These are phyloP conservation scores for Epinephelus coioides DNA, from an alignment of 2,797 vertebrate species.

Conservation along the genomic window DNA sequence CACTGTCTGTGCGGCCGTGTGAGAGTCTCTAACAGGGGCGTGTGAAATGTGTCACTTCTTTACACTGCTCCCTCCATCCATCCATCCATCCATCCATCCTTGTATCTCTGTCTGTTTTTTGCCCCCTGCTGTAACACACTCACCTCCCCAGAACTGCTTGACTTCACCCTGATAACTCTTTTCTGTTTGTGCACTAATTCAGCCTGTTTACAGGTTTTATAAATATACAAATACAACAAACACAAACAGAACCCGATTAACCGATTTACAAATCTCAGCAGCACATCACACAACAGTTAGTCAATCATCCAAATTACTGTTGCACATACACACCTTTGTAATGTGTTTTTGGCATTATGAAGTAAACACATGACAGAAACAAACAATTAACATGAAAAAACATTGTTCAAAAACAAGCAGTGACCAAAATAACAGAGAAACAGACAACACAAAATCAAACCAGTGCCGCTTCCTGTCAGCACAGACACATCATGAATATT, in stretches of 20 bases:
- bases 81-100: slow-evolving; percentile 18
- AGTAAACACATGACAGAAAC: background rate
- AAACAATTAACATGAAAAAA: background rate
- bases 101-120: slow-evolving; percentile 9
- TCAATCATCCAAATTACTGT: too few relatives aligned
- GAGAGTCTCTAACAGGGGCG: slow-evolving; percentile 55
- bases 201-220: background rate
- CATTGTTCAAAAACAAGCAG: background rate
- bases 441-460: background rate
- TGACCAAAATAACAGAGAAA: background rate
- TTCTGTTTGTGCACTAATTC: slow-evolving; percentile 26
- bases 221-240: background rate
- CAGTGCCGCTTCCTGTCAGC: background rate
- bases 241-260: too few relatives aligned
- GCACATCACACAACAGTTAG: too few relatives aligned
- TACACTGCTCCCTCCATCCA: slow-evolving; percentile 43
- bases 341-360: background rate
- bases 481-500: background rate
- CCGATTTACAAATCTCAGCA: too few relatives aligned
- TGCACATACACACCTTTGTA: too few relatives aligned
- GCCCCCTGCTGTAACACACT: slow-evolving; percentile 17
- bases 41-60: slow-evolving; percentile 80
- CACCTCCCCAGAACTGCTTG: background rate
- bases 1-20: slow-evolving; percentile 48
- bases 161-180: background rate